Base-by-base conservation (phyloP, 1,140 invertebrate species). In the Panonychus citri region DNA sequence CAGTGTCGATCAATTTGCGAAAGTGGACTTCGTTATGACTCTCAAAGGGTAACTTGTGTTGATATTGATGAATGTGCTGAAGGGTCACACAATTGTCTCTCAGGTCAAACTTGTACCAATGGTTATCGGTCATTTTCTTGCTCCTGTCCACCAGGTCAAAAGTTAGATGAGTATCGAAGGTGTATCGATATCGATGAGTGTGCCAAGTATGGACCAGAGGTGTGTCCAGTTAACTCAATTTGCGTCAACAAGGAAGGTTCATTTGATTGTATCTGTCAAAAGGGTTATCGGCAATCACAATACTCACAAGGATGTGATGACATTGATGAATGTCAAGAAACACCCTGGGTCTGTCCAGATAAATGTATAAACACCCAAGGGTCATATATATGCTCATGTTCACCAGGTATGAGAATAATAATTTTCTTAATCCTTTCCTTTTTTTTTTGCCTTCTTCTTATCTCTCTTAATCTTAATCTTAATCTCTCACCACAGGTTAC, bases 71-170 rank as follows among this genome's bases (percentile, higher is more conserved):
- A 77, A 59, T 78, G 77, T 58, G 34, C 69, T 0, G 70, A 86
- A 2, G 79, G 80, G 7, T 83, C 77, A 0, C 79, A 95, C 66
- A 81, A 84, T 63, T 97, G 93, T 65, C 77, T 78, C 0, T 63
- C 73, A 0, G 79, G 78, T 7, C 93, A 83, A 64, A 70, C 76
- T 2, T 98, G 93, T 67, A 73, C 77, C 50, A 98, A 98, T 65
- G 88, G 77, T 0, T 66, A 77, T 21, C 85, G 85, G 0, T 83
- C 81, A 19, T 87, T 81, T 64, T 71, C 80, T 27, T 87, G 84
- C 67, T 10, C 0, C 10, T 51, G 49, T 51, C 25, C 49, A 27
- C 10, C n/a, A n/a, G 49, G 49, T 13, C 21, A 46, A n/a, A 15
- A 21, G n/a, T 21, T 46, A n/a, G 21, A 46, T 46, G 43, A n/a